Base-by-base conservation (phyloP, 2,888 invertebrate species). In the Blera fallax region DNA sequence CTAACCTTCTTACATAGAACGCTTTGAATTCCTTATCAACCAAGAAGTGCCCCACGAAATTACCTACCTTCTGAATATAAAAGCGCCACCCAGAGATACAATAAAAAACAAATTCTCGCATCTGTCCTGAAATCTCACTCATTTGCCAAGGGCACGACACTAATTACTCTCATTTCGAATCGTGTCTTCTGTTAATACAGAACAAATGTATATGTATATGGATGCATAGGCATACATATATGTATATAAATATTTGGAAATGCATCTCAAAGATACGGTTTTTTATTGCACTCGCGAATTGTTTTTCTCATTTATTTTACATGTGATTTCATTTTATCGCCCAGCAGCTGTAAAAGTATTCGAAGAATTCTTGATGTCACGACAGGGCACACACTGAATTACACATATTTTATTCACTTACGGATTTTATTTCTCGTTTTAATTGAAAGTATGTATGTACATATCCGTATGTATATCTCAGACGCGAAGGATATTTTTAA, bases 91-190 rank as follows among this genome's bases (percentile, higher is more conserved):
- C 24, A 24, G 24, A 24, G 24, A 24, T 24, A 24, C 37, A 16
- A n/a, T 3, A 40, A 21, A 62, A 52, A 69, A 52, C 10, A 29
- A 45, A 58, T 21, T 56, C 24, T 14, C 14, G 18, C 77, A 70
- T 62, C 43, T 77, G 69, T 24, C n/a, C 60, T 21, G 24, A 24
- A 24, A 60, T 54, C 64, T 43, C 67, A 69, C 48, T 60, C 50
- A 78, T 43, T 34, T 27, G 34, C 60, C 77, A 78, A 70, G 77
- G 77, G 58, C 77, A 45, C 18, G 77, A 78, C 77, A 78, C 77
- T 70, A 79, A 79, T 79, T 79, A 79, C 64, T 72, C 78, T 64
- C 54, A 79, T 27, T 64, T 70, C 43, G 48, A 54, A 62, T 70
- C 8, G 29, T 56, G 40, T 79, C 60, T 58, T n/a, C 34, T 21